Percentiles rank a stretch among this genome's conserved stretches.
These are phyloP conservation scores for Gavia stellata DNA, from an alignment of 2,113 vertebrate genomes.

Conservation along the genomic window DNA sequence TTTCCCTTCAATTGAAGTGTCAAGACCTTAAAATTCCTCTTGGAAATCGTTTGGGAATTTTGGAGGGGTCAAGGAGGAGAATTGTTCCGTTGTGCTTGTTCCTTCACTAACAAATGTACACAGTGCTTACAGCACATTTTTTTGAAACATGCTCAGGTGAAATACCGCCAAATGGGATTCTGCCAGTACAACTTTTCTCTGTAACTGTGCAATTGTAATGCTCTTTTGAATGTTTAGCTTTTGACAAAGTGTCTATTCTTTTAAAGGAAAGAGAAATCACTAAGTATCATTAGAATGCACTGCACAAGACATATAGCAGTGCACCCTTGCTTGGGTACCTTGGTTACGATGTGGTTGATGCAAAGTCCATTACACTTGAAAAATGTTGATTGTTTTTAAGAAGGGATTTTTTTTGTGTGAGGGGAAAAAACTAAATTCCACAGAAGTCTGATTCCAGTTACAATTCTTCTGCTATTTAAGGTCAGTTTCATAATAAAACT, in stretches of 20 bases:
- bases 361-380: neutral
- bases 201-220: neutral
- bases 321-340: neutral
- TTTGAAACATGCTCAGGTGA: neutral
- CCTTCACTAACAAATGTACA: neutral
- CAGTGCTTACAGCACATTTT: neutral
- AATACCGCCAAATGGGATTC: neutral
- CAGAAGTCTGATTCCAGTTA: neutral
- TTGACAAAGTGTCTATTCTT: neutral
- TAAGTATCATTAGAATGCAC: neutral
- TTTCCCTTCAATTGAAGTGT: neutral
- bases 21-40: neutral
- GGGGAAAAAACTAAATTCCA: neutral
- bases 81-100: neutral
- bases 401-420: neutral
- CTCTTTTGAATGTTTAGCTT: neutral
- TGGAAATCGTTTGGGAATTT: neutral
- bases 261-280: neutral
- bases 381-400: neutral
- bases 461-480: neutral
- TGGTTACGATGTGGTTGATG: fast-evolving
- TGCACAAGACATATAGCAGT: too few species aligned
- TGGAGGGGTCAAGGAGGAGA: neutral
- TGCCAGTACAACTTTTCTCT: fast-evolving
- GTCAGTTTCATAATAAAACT: neutral